Evolutionary conservation across 2,797 vertebrate genomes (phyloP).

Genomic region (Esox lucius): DNA sequence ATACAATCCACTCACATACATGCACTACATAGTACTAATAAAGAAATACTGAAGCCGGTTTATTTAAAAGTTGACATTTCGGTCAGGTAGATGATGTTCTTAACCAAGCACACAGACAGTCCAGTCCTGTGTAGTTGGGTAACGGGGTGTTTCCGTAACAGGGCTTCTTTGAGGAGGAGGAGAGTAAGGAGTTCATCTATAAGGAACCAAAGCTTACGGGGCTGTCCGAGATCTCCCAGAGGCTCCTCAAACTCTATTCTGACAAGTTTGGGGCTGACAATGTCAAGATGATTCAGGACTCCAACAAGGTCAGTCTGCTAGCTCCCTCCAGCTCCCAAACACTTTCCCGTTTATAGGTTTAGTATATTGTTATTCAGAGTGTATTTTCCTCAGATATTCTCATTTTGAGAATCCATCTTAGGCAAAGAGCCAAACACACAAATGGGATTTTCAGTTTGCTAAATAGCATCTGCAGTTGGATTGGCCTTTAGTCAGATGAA

Average conservation of each 20-base stretch:
- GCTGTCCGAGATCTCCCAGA: slow-evolving; percentile 96
- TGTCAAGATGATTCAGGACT: slow-evolving; percentile 99
- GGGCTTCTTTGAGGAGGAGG: slow-evolving; percentile 99
- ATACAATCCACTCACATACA: slow-evolving; percentile 23
- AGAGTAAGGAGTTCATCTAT: slow-evolving; percentile 98
- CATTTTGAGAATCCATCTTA: no score
- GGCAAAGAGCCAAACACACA: no score
- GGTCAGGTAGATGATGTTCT: neutral
- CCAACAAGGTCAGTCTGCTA: slow-evolving; percentile 88
- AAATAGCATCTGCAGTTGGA: no score
- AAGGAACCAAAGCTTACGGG: slow-evolving; percentile 98
- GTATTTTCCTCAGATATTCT: no score
- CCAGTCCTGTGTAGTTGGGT: slow-evolving; percentile 16
- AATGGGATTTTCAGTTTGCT: no score
- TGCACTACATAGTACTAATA: neutral
- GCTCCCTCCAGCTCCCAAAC: neutral
- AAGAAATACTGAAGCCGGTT: neutral
- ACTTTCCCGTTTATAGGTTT: neutral
- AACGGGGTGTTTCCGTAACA: slow-evolving; percentile 57
- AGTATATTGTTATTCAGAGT: no score
- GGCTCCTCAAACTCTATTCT: slow-evolving; percentile 94
- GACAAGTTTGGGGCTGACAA: slow-evolving; percentile 98
- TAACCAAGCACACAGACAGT: neutral
- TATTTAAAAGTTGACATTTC: neutral
- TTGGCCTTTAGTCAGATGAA: no score